A percentile compares a stretch with the other conserved stretches of the same genome.
These are phyloP conservation scores for Brachyptera putata DNA, from an alignment of 2,888 invertebrate genomes.

Conservation along the genomic window DNA sequence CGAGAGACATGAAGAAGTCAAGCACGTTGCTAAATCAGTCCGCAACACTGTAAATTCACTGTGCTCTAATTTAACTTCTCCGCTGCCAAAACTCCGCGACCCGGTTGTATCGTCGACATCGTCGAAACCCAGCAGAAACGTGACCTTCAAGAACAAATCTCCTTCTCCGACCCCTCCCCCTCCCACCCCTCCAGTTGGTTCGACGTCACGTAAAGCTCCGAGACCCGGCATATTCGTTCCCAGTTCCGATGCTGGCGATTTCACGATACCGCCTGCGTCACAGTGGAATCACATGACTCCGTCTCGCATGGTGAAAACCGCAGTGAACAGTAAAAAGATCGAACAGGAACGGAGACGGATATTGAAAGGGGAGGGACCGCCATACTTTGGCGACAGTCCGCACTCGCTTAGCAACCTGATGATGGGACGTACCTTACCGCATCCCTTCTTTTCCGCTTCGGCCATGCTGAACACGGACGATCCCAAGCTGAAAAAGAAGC, in stretches of 20 bases:
- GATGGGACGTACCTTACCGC: slow-evolving; percentile 27
- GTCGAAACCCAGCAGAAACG: slow-evolving; percentile 2
- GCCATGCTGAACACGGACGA: slow-evolving; percentile 35
- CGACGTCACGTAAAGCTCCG: slow-evolving; percentile 36
- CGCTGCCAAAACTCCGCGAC: neutral
- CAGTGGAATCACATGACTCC: slow-evolving; percentile 50
- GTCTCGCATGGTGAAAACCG: slow-evolving; percentile 60
- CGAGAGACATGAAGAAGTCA: neutral
- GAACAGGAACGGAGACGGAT: slow-evolving; percentile 52
- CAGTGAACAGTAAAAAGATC: slow-evolving; percentile 58
- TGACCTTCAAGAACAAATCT: slow-evolving; percentile 4
- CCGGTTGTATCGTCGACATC: neutral
- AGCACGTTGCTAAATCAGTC: neutral
- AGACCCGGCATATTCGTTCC: slow-evolving; percentile 42
- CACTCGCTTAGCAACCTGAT: slow-evolving; percentile 26
- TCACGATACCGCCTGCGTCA: slow-evolving; percentile 31
- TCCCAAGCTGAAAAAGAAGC: slow-evolving; percentile 47
- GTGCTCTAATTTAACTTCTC: neutral
- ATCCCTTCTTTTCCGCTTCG: slow-evolving; percentile 22
- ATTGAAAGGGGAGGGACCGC: slow-evolving; percentile 46
- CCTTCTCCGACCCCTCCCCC: neutral
- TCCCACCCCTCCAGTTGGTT: neutral
- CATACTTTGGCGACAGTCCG: slow-evolving; percentile 30
- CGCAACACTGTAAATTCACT: slow-evolving; percentile 2
- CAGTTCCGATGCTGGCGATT: slow-evolving; percentile 37